These are phyloP conservation scores for Leptinotarsa rubiginosa DNA, from an alignment of 2,888 invertebrate species.

Conservation along the genomic window DNA sequence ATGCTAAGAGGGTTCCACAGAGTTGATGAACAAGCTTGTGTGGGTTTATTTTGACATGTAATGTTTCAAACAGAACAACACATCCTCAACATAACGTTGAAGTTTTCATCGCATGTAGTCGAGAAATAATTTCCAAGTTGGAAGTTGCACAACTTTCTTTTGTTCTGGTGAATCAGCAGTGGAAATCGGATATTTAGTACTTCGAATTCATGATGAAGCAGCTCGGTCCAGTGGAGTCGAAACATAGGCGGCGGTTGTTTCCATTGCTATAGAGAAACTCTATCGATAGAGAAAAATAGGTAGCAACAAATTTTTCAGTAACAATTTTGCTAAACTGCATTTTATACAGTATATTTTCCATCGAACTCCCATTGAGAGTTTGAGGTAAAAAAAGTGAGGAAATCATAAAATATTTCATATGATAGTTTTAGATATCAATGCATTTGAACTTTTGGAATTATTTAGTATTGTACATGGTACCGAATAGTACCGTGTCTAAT, in stretches of 20 bases:
- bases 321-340: too few relatives aligned
- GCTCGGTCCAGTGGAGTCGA: slow-evolving; percentile 29
- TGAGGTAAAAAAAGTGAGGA: too few relatives aligned
- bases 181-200: slow-evolving; percentile 24
- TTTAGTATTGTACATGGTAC: too few relatives aligned
- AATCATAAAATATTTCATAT: too few relatives aligned
- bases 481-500: too few relatives aligned
- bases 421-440: too few relatives aligned
- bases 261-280: background rate
- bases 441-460: too few relatives aligned
- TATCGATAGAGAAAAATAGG: too few relatives aligned
- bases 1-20: slow-evolving; percentile 30
- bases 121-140: slow-evolving; percentile 39
- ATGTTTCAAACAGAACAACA: slow-evolving; percentile 37
- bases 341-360: too few relatives aligned
- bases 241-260: slow-evolving; percentile 20
- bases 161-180: slow-evolving; percentile 36
- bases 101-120: slow-evolving; percentile 24
- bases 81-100: slow-evolving; percentile 35
- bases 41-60: slow-evolving; percentile 41
- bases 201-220: slow-evolving; percentile 27
- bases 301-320: too few relatives aligned
- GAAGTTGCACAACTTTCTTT: slow-evolving; percentile 41
- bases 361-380: too few relatives aligned
- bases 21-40: slow-evolving; percentile 38